Base-by-base conservation (phyloP, 2,113 vertebrate species). In the Corvus moneduloides region DNA sequence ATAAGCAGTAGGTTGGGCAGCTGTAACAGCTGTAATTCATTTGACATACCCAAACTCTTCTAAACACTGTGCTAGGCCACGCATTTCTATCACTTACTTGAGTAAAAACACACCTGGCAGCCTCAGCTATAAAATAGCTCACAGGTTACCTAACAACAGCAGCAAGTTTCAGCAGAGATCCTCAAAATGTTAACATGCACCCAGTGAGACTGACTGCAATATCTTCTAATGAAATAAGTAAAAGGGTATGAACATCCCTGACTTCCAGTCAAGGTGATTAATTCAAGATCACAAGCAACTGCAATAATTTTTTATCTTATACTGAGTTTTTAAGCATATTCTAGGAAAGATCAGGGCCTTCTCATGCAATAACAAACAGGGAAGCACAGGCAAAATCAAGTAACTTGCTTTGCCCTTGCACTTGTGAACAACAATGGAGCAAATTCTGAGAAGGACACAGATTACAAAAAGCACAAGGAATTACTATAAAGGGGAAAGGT, bases 121-220 rank as follows among this genome's bases (percentile, higher is more conserved):
- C 26, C 54, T 55, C 30, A 61, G 33, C 56, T 85, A 16, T 54
- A 58, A 78, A 76, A 88, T 0, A 90, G 22, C 41, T 87, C 62
- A n/a, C 22, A 66, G 23, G 16, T 74, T 85, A 66, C 46, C 33
- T 30, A 83, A 77, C 33, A 35, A 16, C 6, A 93, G 37, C n/a
- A 89, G 64, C 73, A 87, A 89, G 56, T 84, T 87, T 64, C 80
- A 92, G 73, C 91, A 93, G 35, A 89, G 56, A 87, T 49, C 43
- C 56, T 68, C 48, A 63, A 84, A 58, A 91, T 2, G 4, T 30
- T 22, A 82, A 26, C 28, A 49, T 27, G 33, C 16, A 55, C 9
- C 32, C 37, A 33, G 16, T 46, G 23, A 88, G 90, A 73, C n/a
- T 44, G 48, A 63, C 44, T 64, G 54, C 23, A 84, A 49, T n/a